A percentile compares a stretch with the other conserved stretches of the same genome.
These are phyloP conservation scores for Isaurus tuberculatus DNA, from an alignment of 92 coral and sea anemone genomes.

Conservation along the genomic window DNA sequence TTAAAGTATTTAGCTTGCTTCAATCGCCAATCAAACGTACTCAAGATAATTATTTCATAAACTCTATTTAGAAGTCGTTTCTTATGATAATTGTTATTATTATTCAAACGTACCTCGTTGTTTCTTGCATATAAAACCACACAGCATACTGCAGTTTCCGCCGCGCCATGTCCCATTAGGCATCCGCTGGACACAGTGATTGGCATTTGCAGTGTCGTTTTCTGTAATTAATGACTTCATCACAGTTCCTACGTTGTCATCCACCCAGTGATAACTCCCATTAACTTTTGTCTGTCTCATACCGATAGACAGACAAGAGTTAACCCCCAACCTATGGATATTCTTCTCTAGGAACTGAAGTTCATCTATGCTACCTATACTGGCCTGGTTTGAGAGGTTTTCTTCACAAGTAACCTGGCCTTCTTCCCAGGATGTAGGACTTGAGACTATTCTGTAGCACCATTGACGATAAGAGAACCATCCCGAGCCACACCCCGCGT, in stretches of 20 bases:
- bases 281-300: constrained; percentile 15
- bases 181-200: constrained; percentile 53
- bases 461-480: constrained; percentile 63
- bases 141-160: constrained; percentile 48
- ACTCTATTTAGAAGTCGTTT: too few relatives aligned
- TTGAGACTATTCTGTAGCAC: constrained; percentile 54
- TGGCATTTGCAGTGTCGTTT: constrained; percentile 9
- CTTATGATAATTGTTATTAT: neutral
- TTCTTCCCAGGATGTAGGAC: constrained; percentile 44
- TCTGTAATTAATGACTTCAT: constrained; percentile 24
- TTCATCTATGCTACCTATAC: constrained; percentile 65
- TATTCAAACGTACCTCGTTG: constrained; percentile 42
- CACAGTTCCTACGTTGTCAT: constrained; percentile 57
- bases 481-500: constrained; percentile 44
- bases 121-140: constrained; percentile 66
- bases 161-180: constrained; percentile 62
- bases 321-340: constrained; percentile 9
- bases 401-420: constrained; percentile 51
- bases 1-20: too few relatives aligned
- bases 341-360: constrained; percentile 49
- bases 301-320: constrained; percentile 60
- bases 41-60: too few relatives aligned
- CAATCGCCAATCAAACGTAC: too few relatives aligned
- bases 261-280: constrained; percentile 52
- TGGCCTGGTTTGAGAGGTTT: constrained; percentile 44